phyloP scores from a whole-genome alignment of 2,888 invertebrate species.

The Pollenia griseotomentosa region DNA sequence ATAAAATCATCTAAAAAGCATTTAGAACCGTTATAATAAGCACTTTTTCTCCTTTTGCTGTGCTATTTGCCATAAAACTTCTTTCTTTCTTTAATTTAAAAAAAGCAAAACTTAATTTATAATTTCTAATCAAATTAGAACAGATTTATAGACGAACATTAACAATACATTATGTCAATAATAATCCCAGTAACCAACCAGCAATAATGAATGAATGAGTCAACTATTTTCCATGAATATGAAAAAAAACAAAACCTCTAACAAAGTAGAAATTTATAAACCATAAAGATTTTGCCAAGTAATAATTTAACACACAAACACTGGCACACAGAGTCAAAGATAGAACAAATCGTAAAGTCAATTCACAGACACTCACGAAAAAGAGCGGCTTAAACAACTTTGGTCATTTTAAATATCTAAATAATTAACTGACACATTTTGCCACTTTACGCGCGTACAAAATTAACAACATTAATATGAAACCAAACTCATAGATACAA shows the following conservation, averaged over 20 bases:
- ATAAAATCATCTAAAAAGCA: conserved; percentile 46
- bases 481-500: conserved; percentile 22
- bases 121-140: conserved; percentile 68
- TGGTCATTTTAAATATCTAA: conserved; percentile 63
- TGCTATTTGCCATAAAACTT: neutral
- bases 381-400: conserved; percentile 57
- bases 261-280: conserved; percentile 52
- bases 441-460: conserved; percentile 68
- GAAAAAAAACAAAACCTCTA: conserved; percentile 17
- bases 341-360: conserved; percentile 21
- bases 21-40: conserved; percentile 47
- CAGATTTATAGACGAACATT: conserved; percentile 67
- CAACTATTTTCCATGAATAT: conserved; percentile 45
- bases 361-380: conserved; percentile 11
- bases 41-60: neutral
- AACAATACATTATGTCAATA: conserved; percentile 57
- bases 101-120: conserved; percentile 41
- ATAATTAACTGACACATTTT: conserved; percentile 72
- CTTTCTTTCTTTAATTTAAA: neutral
- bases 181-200: conserved; percentile 29
- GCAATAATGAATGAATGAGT: conserved; percentile 54
- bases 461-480: conserved; percentile 63
- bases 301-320: conserved; percentile 39
- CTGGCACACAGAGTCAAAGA: neutral
- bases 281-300: conserved; percentile 52